These are phyloP conservation scores for Temnothorax longispinosus DNA, from an alignment of 1,140 invertebrate genomes.

Conservation along the genomic window DNA sequence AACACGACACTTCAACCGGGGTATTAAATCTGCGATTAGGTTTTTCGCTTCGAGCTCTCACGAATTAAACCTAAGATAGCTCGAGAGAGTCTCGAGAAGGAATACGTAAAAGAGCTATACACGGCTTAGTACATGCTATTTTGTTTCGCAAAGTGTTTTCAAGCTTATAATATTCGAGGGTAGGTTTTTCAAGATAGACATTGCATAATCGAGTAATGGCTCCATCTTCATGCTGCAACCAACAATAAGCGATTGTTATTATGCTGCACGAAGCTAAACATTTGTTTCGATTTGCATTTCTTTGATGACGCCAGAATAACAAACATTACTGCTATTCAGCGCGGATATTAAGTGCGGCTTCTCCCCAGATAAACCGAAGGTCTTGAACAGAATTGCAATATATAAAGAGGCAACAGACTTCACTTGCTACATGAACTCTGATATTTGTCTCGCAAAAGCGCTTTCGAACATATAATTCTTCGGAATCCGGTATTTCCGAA, in stretches of 20 bases:
- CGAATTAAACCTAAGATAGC: constrained; percentile 37
- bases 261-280: constrained; percentile 40
- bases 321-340: constrained; percentile 42
- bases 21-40: not conserved
- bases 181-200: not conserved
- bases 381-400: constrained; percentile 9
- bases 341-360: constrained; percentile 19
- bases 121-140: constrained; percentile 8
- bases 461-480: constrained; percentile 39
- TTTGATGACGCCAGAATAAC: constrained; percentile 40
- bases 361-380: constrained; percentile 22
- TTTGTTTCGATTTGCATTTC: constrained; percentile 50
- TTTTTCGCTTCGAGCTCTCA: constrained; percentile 20
- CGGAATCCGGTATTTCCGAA: constrained; percentile 38
- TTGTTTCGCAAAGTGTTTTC: constrained; percentile 52
- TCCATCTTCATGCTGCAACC: not conserved
- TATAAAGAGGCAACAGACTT: not conserved
- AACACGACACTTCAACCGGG: constrained; percentile 4
- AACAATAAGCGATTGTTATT: constrained; percentile 45
- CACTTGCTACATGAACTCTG: constrained; percentile 30
- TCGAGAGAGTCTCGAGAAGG: constrained; percentile 27
- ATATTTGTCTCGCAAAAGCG: constrained; percentile 40
- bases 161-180: constrained; percentile 25
- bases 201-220: constrained; percentile 28
- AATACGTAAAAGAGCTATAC: constrained; percentile 14